Base-by-base conservation (phyloP, 53 echinoderm and acorn worm genomes). In the Arbacia lixula region DNA sequence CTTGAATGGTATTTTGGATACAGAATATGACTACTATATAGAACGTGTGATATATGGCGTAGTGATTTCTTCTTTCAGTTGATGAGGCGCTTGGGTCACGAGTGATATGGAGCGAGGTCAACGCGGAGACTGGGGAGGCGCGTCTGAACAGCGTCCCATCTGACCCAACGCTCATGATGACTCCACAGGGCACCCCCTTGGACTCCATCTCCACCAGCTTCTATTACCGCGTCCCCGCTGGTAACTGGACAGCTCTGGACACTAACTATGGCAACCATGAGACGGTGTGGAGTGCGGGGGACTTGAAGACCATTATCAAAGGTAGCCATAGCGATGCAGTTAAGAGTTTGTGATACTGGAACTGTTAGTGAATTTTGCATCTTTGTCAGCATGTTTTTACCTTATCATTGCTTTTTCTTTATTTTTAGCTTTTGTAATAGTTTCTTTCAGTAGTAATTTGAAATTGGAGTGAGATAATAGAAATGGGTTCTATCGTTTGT, bases 231-330 rank as follows among this genome's bases (percentile, higher is more conserved):
- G 32, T 62, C 11, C 40, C 74, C 25, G 60, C 81, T 0, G 89
- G 85, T 14, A 81, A 85, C 57, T 96, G 93, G 93, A 85, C 83
- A 0, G 91, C 88, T 8, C 39, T 96, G 24, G 90, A 83, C 43
- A 72, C 71, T 12, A 85, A 90, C 57, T 87, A 89, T 55, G 64
- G 84, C 24, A 37, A 88, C 51, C 85, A 92, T 0, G 36, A 71
- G 3, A 43, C 94, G 38, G 78, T 93, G 63, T 93, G 93, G 93
- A 83, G 83, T 61, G 93, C 85, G 41, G 71, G 42, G 19, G 20
- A 19, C 19, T 37, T 80, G 11, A 88, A 90, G 43, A 31, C 53
- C 0, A 65, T 97, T n/a, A 71, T 90, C 67, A 89, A 61, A 19
- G 96, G 89, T 54, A 43, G n/a, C n/a, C n/a, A n/a, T n/a, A n/a